phyloP scores from a whole-genome alignment of 2,888 invertebrate species.

The Dynastes hyllus region DNA sequence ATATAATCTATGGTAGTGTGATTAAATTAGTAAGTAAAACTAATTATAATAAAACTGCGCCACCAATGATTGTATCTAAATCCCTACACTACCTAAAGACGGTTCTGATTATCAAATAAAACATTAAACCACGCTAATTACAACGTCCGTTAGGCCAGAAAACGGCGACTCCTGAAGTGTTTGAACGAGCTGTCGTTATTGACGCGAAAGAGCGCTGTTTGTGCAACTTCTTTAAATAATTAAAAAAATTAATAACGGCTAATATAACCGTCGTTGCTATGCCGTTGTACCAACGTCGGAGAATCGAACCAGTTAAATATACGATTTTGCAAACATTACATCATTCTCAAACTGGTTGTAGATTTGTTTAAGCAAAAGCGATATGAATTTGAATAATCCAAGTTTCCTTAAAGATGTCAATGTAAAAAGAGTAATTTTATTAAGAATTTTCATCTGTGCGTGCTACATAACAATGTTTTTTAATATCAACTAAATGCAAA shows the following conservation, averaged over 20 bases:
- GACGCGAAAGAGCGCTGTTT: background rate
- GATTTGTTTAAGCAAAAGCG: background rate
- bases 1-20: too few species aligned
- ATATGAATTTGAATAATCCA: background rate
- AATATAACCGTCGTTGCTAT: slow-evolving; percentile 7
- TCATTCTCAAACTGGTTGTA: background rate
- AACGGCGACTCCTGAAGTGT: slow-evolving; percentile 19
- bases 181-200: background rate
- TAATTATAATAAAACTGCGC: too few species aligned
- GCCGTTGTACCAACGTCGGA: background rate
- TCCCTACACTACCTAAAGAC: too few species aligned
- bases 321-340: background rate
- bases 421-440: background rate
- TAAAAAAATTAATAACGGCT: background rate
- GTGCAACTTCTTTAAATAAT: slow-evolving; percentile 2
- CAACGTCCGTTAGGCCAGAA: slow-evolving; percentile 24
- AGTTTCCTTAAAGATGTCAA: background rate
- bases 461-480: too few species aligned
- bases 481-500: too few species aligned
- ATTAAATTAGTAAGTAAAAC: too few species aligned
- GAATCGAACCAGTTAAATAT: background rate
- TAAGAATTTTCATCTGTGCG: too few species aligned
- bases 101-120: slow-evolving; percentile 24
- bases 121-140: slow-evolving; percentile 28
- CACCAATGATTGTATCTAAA: too few species aligned